Percentiles rank a stretch among this genome's conserved stretches.
phyloP scores from a whole-genome alignment of 1,140 invertebrate species.

The Drosophila biarmipes region DNA sequence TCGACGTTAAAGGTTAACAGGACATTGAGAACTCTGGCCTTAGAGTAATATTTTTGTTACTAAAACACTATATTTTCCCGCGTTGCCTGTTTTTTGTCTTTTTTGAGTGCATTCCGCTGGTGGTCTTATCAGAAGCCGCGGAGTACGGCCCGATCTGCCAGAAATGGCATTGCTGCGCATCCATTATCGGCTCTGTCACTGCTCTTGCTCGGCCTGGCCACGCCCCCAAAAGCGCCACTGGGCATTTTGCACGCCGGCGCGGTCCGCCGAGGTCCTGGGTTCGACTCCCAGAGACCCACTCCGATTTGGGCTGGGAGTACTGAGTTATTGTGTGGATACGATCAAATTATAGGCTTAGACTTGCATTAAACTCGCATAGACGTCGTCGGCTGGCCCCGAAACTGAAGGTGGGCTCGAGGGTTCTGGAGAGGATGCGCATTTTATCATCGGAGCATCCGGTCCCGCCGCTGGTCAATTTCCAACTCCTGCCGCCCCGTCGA shows the following conservation, averaged over 20 bases:
- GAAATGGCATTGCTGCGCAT: constrained; percentile 80
- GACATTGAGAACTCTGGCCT: no score
- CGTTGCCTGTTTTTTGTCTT: neutral
- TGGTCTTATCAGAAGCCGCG: constrained; percentile 83
- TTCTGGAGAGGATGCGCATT: constrained; percentile 46
- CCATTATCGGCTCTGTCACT: constrained; percentile 79
- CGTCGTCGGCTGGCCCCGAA: constrained; percentile 16
- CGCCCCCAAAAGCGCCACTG: constrained; percentile 62
- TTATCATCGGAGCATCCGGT: constrained; percentile 55
- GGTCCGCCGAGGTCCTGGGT: neutral
- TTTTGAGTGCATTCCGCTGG: constrained; percentile 38
- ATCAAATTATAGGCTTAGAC: constrained; percentile 81
- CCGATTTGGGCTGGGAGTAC: neutral
- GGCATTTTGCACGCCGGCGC: constrained; percentile 64
- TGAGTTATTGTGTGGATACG: constrained; percentile 82
- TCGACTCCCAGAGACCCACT: constrained; percentile 1
- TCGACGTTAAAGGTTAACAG: no score
- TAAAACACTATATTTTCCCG: no score
- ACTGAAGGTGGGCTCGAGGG: neutral
- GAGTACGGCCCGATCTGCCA: constrained; percentile 74
- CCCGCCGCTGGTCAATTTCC: constrained; percentile 1
- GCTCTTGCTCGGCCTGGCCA: constrained; percentile 36
- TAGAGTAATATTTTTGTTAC: no score
- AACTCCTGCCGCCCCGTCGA: neutral
- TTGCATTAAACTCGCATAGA: constrained; percentile 80